A percentile compares a stretch with the other conserved stretches of the same genome.
These are phyloP conservation scores for Charina bottae DNA, from an alignment of 2,113 vertebrate species.

Conservation along the genomic window DNA sequence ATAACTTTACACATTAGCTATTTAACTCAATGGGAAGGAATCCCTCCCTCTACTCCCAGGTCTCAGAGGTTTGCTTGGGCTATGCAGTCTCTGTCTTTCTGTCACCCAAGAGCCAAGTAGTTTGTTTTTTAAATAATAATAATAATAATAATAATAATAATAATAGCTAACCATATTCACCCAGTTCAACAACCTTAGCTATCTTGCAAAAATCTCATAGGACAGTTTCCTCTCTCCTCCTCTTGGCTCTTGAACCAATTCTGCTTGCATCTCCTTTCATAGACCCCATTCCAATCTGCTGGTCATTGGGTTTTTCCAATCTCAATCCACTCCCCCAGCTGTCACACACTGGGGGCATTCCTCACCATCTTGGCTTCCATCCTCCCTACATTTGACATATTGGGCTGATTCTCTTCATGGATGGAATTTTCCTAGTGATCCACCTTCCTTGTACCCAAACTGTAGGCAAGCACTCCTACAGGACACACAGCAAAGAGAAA, in stretches of 20 bases:
- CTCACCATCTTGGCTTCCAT: background rate
- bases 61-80: background rate
- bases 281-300: background rate
- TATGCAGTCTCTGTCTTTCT: background rate
- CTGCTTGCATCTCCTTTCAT: background rate
- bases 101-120: background rate
- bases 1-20: background rate
- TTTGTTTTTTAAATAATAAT: background rate
- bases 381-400: background rate
- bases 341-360: background rate
- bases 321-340: background rate
- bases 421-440: background rate
- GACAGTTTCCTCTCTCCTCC: background rate
- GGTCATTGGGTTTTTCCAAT: background rate
- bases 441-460: background rate
- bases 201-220: background rate
- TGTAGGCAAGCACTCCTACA: background rate
- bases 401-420: background rate
- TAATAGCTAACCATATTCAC: background rate
- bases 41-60: background rate
- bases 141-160: too few relatives aligned
- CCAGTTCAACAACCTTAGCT: background rate
- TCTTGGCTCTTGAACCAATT: background rate
- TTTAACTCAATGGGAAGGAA: background rate
- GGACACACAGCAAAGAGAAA: background rate